These are phyloP conservation scores for Leguminivora glycinivorella DNA, from an alignment of 1,140 invertebrate species.

Conservation along the genomic window DNA sequence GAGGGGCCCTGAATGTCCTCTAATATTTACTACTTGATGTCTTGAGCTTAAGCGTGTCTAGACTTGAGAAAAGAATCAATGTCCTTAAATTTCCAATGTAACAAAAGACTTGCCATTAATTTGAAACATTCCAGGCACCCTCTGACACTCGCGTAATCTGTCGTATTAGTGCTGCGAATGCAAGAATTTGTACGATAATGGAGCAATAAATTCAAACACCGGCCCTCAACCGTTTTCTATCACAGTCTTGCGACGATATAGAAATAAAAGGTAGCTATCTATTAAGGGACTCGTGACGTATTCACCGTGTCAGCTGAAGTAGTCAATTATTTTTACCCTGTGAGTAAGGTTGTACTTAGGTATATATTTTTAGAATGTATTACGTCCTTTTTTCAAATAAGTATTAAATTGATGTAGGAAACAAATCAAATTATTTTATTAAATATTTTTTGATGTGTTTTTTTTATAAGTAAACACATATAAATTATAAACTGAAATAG, in stretches of 20 bases:
- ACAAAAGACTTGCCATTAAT: not conserved
- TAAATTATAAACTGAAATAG: too few species aligned
- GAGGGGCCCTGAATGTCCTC: too few species aligned
- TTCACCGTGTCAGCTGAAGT: not conserved
- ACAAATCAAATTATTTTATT: too few species aligned
- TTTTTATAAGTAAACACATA: too few species aligned
- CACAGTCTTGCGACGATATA: conserved; percentile 18
- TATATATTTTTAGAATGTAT: too few species aligned
- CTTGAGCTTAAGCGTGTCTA: too few species aligned
- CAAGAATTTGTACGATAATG: conserved; percentile 50
- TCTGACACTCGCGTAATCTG: conserved; percentile 4
- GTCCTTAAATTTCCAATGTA: not conserved
- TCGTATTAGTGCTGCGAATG: conserved; percentile 39
- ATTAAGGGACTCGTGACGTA: not conserved
- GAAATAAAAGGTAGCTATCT: conserved; percentile 17
- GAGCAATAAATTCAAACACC: conserved; percentile 48
- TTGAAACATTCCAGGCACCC: conserved; percentile 7
- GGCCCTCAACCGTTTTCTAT: conserved; percentile 29
- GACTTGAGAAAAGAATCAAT: not conserved
- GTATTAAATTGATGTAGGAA: too few species aligned
- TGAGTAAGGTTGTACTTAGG: too few species aligned
- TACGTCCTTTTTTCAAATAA: too few species aligned
- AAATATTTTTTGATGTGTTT: too few species aligned
- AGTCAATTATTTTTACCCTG: too few species aligned
- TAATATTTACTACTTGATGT: too few species aligned